Evolutionary conservation across 1,140 invertebrate genomes (phyloP).

Genomic region (Drosophila triauraria): DNA sequence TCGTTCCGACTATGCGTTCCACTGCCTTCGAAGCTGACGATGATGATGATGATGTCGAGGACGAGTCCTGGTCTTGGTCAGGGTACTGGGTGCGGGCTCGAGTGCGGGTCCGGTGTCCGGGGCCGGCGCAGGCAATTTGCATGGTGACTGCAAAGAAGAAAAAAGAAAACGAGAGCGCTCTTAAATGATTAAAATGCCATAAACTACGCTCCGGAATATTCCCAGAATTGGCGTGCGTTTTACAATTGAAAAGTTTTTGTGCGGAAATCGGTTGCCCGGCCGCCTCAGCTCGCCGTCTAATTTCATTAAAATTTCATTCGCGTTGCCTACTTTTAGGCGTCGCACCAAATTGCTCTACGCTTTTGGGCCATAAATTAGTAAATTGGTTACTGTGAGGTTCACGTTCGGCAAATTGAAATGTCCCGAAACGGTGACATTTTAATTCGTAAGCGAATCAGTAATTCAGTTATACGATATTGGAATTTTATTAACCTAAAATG

Average conservation of each 20-base stretch:
- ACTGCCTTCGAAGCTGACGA: conserved; percentile 17
- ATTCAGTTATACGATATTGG: conserved; percentile 1
- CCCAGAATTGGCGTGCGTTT: conserved; percentile 37
- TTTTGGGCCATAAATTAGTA: conserved; percentile 19
- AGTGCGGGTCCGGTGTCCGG: conserved; percentile 32
- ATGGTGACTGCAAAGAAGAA: conserved; percentile 74
- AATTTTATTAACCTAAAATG: conserved; percentile 2
- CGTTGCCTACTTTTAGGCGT: conserved; percentile 22
- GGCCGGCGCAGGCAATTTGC: conserved; percentile 68
- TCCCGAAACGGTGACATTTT: conserved; percentile 22
- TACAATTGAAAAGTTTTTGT: conserved; percentile 57
- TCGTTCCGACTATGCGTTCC: conserved; percentile 21
- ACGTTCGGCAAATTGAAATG: conserved; percentile 16
- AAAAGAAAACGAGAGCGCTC: conserved; percentile 34
- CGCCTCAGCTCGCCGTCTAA: conserved; percentile 21
- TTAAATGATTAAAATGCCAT: conserved; percentile 82
- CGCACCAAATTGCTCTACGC: conserved; percentile 9
- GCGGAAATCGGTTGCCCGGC: conserved; percentile 41
- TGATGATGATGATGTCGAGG: conserved; percentile 25
- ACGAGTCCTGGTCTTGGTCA: conserved; percentile 4
- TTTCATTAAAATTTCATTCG: conserved; percentile 48
- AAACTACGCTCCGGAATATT: conserved; percentile 53
- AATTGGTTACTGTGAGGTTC: conserved; percentile 11
- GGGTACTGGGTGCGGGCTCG: conserved; percentile 23
- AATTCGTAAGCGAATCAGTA: conserved; percentile 5